Percentiles rank a stretch among this genome's conserved stretches.
phyloP scores from a whole-genome alignment of 2,113 vertebrate species.

The Talpa occidentalis region DNA sequence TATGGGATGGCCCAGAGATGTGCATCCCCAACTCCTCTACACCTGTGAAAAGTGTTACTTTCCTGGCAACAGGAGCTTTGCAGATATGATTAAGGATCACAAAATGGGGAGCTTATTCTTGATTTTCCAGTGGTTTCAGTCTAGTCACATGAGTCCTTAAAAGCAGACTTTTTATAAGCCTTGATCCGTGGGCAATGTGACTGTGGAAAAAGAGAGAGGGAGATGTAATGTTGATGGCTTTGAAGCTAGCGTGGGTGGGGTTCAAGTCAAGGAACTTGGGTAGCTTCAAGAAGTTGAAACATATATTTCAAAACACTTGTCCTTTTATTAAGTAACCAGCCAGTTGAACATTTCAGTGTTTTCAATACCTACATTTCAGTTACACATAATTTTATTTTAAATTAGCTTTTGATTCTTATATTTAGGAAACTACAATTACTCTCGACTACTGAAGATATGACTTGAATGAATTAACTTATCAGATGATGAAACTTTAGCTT shows the following conservation, averaged over 20 bases:
- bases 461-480: slow-evolving; percentile 42
- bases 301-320: neutral
- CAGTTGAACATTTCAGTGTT: slow-evolving; percentile 28
- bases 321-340: neutral
- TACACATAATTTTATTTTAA: slow-evolving; percentile 50
- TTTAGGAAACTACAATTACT: slow-evolving; percentile 36
- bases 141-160: too few species aligned
- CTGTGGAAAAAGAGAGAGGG: too few species aligned
- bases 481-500: slow-evolving; percentile 54
- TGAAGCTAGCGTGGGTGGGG: too few species aligned
- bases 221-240: too few species aligned
- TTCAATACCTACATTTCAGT: neutral
- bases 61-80: neutral
- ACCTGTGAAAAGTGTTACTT: neutral
- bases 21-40: neutral
- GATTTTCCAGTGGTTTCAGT: too few species aligned
- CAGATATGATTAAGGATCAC: too few species aligned
- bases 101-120: too few species aligned
- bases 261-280: too few species aligned
- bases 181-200: too few species aligned
- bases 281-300: too few species aligned
- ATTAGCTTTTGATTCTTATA: slow-evolving; percentile 41
- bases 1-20: neutral
- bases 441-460: neutral
- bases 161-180: too few species aligned